Evolutionary conservation across 2,888 invertebrate genomes (phyloP).

Genomic region (Drosophila acutilabella): DNA sequence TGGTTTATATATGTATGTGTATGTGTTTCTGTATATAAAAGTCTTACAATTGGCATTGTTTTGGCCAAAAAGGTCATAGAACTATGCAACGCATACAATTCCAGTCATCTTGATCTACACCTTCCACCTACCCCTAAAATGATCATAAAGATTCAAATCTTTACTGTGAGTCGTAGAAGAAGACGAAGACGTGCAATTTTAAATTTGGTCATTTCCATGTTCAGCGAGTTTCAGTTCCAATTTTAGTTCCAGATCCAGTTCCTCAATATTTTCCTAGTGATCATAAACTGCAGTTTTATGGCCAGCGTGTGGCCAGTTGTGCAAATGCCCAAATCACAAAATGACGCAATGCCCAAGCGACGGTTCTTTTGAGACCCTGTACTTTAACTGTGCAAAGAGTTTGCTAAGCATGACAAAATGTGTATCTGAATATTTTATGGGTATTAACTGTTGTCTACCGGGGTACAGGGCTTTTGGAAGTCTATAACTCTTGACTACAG

Average conservation of each 20-base stretch:
- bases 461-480: not conserved
- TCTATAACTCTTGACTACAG: too few species aligned
- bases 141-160: constrained; percentile 57
- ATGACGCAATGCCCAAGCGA: constrained; percentile 51
- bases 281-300: constrained; percentile 71
- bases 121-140: constrained; percentile 21
- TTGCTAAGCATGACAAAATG: not conserved
- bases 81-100: constrained; percentile 40
- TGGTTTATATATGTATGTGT: constrained; percentile 32
- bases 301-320: constrained; percentile 49
- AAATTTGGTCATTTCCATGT: constrained; percentile 60
- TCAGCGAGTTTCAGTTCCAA: constrained; percentile 23
- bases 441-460: too few species aligned
- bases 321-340: constrained; percentile 40
- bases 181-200: constrained; percentile 58
- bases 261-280: constrained; percentile 32
- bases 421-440: too few species aligned
- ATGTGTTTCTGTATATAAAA: constrained; percentile 14
- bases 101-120: not conserved
- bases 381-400: not conserved
- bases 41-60: constrained; percentile 52
- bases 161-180: constrained; percentile 30
- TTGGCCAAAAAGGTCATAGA: constrained; percentile 59
- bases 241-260: constrained; percentile 37
- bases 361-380: constrained; percentile 20